A percentile compares a stretch with the other conserved stretches of the same genome.
Conservation (phyloP, 2,797 vertebrate species). For the Tokudaia muenninki region DNA sequence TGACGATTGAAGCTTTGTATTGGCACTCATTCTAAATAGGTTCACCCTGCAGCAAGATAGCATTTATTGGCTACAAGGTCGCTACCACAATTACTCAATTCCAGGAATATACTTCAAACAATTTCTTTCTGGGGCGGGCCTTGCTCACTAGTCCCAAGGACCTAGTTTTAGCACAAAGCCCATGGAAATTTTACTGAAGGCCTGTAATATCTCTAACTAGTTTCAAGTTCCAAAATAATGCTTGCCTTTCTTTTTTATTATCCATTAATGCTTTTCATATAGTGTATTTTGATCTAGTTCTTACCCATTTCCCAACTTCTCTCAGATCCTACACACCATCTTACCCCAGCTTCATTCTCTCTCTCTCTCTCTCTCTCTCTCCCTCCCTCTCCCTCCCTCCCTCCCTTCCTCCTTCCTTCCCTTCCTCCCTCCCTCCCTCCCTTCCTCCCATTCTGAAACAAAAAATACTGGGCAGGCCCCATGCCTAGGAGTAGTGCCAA, state of each 20-base stretch:
- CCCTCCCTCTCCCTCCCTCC: no score
- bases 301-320: neutral
- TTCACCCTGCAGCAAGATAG: neutral
- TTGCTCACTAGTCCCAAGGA: constrained; percentile 5
- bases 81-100: neutral
- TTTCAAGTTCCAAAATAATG: constrained; percentile 69
- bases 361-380: neutral
- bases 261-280: neutral
- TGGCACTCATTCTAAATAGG: neutral
- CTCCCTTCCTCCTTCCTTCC: neutral
- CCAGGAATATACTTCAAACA: constrained; percentile 13
- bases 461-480: neutral
- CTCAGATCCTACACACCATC: neutral
- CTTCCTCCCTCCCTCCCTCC: no score
- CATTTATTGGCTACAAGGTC: neutral
- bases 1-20: constrained; percentile 25
- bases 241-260: constrained; percentile 45
- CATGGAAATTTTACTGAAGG: constrained; percentile 58
- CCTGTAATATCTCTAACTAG: constrained; percentile 38
- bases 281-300: neutral
- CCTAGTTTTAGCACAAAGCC: constrained; percentile 41
- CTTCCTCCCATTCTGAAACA: neutral
- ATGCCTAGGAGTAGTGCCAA: neutral
- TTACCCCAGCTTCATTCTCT: neutral
- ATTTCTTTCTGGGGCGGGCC: neutral